phyloP scores from a whole-genome alignment of 2,797 vertebrate genomes.

The Xenops minutus region DNA sequence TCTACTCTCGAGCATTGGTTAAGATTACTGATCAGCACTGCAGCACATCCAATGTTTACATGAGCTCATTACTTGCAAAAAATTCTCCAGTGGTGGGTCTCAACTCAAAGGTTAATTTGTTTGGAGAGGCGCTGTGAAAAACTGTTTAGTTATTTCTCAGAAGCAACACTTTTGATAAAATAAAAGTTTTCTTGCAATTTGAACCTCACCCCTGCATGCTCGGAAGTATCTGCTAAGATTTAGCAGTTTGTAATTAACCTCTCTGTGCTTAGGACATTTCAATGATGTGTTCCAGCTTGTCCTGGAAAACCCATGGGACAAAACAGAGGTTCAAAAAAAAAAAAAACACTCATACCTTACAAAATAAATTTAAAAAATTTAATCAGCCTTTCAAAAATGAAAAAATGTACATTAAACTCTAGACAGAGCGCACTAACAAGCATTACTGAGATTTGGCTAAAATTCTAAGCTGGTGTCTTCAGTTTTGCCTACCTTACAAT shows the following conservation, averaged over 20 bases:
- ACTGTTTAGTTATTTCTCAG: neutral
- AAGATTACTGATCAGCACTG: neutral
- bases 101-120: conserved; percentile 39
- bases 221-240: neutral
- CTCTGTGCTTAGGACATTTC: neutral
- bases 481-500: neutral
- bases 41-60: neutral
- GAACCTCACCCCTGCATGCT: neutral
- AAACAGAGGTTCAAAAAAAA: neutral
- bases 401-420: neutral
- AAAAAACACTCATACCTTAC: rapidly evolving
- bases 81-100: neutral
- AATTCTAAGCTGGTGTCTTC: neutral
- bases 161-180: neutral
- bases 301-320: neutral
- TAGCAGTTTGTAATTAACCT: neutral
- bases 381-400: neutral
- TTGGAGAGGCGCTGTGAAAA: conserved; percentile 33
- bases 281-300: neutral
- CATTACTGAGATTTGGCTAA: neutral
- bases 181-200: neutral
- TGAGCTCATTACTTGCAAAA: neutral
- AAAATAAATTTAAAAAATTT: neutral
- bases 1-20: neutral
- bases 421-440: neutral